Conservation (phyloP, 1,140 invertebrate species). For the Drosophila azteca region DNA sequence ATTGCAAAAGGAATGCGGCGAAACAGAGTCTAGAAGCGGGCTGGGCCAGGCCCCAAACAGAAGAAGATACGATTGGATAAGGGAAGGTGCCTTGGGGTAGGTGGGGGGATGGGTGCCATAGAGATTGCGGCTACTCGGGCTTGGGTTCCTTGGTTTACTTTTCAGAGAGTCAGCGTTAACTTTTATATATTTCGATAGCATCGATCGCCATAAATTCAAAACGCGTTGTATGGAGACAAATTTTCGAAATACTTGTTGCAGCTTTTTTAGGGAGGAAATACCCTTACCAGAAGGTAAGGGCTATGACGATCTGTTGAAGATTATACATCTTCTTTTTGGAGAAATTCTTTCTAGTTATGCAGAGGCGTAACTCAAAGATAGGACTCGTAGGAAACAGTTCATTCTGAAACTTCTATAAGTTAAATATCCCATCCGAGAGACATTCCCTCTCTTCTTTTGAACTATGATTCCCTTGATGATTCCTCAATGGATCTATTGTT, state of each 20-base stretch:
- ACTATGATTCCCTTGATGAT: too few species aligned
- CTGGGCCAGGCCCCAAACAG: background rate
- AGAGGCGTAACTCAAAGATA: too few species aligned
- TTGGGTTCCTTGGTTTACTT: conserved; percentile 19
- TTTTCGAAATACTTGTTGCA: conserved; percentile 69
- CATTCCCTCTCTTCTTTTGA: too few species aligned
- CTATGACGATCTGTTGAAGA: background rate
- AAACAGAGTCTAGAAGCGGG: conserved; percentile 10
- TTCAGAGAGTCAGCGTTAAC: conserved; percentile 2
- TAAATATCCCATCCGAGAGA: too few species aligned
- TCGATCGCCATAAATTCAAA: conserved; percentile 76
- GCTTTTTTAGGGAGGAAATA: conserved; percentile 36
- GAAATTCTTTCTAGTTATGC: too few species aligned
- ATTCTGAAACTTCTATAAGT: too few species aligned
- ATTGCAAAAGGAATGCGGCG: conserved; percentile 24
- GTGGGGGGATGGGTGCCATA: background rate
- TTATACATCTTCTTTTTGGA: background rate
- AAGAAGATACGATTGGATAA: conserved; percentile 10
- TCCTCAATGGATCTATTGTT: background rate
- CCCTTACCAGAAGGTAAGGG: background rate
- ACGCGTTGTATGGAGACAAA: conserved; percentile 66
- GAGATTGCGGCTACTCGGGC: conserved; percentile 8
- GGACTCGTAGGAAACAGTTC: too few species aligned
- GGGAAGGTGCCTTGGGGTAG: conserved; percentile 17
- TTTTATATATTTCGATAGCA: conserved; percentile 61